phyloP scores from a whole-genome alignment of 2,888 invertebrate species.

The Lathronympha strigana region DNA sequence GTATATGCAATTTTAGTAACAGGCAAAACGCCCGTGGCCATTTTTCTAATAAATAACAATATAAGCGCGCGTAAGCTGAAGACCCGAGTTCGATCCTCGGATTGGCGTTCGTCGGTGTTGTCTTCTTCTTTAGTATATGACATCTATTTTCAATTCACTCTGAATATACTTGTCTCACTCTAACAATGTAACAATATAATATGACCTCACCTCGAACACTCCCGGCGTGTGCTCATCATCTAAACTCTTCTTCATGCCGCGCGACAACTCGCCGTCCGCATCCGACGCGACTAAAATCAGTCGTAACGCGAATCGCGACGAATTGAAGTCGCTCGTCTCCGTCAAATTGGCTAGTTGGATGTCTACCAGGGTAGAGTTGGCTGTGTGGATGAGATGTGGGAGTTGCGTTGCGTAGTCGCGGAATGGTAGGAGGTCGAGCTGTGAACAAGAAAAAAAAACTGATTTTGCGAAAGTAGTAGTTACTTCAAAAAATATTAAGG shows the following conservation, averaged over 20 bases:
- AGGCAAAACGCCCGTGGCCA: no score
- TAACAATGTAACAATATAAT: no score
- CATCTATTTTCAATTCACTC: no score
- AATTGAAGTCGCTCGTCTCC: constrained; percentile 70
- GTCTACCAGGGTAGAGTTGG: constrained; percentile 87
- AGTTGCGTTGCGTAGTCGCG: constrained; percentile 77
- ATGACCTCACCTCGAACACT: constrained; percentile 84
- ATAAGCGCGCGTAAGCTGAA: no score
- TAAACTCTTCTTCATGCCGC: constrained; percentile 80
- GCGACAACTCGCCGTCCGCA: constrained; percentile 64
- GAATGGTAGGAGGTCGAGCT: constrained; percentile 82
- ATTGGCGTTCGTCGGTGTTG: no score
- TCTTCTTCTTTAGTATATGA: no score
- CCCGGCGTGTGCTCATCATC: constrained; percentile 91
- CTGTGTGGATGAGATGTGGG: constrained; percentile 87
- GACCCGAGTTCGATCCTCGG: no score
- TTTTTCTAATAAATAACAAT: no score
- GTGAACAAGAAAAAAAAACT: constrained; percentile 33
- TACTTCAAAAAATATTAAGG: no score
- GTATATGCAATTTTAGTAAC: no score
- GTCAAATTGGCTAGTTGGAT: constrained; percentile 83
- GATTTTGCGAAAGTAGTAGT: no score
- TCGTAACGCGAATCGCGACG: constrained; percentile 86
- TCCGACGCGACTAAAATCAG: constrained; percentile 81
- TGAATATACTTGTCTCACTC: no score